Evolutionary conservation across 2,113 vertebrate species (phyloP).

Genomic region (Planiliza haematocheilus): DNA sequence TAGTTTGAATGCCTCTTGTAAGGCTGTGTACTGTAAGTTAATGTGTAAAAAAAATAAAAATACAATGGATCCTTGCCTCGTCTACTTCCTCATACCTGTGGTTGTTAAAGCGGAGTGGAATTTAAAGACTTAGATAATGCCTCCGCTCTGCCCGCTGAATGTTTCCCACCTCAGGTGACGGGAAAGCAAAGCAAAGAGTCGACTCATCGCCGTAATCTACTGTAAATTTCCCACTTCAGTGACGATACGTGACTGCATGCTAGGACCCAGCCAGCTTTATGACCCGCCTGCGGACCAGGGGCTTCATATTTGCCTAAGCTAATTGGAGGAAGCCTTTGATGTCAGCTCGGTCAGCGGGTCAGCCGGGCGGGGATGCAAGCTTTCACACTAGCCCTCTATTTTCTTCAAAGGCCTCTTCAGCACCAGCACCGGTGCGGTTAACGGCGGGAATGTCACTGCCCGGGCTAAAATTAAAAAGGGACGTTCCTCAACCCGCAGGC

Average conservation of each 20-base stretch:
- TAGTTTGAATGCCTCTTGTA: neutral
- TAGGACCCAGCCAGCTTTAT: neutral
- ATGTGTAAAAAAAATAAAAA: neutral
- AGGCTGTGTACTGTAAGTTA: neutral
- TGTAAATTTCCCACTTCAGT: conserved; percentile 55
- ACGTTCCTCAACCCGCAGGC: conserved; percentile 13
- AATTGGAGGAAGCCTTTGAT: conserved; percentile 74
- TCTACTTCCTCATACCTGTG: neutral
- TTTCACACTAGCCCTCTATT: conserved; percentile 67
- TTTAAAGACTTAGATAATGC: neutral
- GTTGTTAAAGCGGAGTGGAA: neutral
- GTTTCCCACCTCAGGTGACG: neutral
- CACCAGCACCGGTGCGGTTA: conserved; percentile 8
- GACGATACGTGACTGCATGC: conserved; percentile 24
- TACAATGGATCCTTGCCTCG: neutral
- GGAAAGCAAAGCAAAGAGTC: neutral
- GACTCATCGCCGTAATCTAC: conserved; percentile 2
- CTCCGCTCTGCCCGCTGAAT: neutral
- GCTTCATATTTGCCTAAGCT: conserved; percentile 61
- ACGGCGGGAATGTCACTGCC: conserved; percentile 30
- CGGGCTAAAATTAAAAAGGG: conserved; percentile 35
- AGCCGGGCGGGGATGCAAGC: conserved; percentile 10
- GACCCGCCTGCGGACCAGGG: conserved; percentile 20
- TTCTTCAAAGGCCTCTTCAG: conserved; percentile 58
- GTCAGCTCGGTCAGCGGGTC: conserved; percentile 28